phyloP scores from a whole-genome alignment of 1,140 invertebrate genomes.

The Brachionus paranguensis region DNA sequence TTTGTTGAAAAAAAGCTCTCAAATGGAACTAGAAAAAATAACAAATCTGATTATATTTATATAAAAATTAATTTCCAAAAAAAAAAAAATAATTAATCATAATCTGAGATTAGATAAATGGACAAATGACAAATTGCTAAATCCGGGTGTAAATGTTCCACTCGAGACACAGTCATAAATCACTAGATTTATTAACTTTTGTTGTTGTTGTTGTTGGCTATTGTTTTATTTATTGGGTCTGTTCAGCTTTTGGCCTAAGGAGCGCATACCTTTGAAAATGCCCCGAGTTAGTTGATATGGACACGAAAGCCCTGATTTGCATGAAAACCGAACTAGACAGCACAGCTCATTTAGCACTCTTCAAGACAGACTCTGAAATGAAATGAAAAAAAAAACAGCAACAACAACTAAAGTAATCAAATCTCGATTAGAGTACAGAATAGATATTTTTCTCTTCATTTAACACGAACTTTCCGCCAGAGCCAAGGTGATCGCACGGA shows the following conservation, averaged over 20 bases:
- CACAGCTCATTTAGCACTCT: neutral
- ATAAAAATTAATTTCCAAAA: neutral
- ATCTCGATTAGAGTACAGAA: neutral
- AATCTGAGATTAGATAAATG: neutral
- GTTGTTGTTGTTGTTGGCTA: neutral
- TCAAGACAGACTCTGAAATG: neutral
- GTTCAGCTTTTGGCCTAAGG: neutral
- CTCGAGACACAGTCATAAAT: neutral
- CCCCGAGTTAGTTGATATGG: neutral
- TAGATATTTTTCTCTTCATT: neutral
- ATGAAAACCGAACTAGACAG: neutral
- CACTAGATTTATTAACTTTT: neutral
- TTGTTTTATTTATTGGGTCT: neutral
- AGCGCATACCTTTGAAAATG: neutral
- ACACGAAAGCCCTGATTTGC: neutral
- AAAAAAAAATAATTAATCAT: neutral
- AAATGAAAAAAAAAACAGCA: neutral
- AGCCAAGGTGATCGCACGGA: neutral
- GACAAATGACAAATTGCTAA: neutral
- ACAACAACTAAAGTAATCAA: neutral
- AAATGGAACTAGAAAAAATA: neutral
- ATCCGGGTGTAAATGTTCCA: neutral
- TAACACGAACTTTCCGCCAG: neutral
- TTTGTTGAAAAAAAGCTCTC: neutral
- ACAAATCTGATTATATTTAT: neutral